Evolutionary conservation across 30 jellyfish, hydroid and myxozoan species (phyloP), one percentile per base, ranked within the genome.

Genomic region (Nemopilema nomurai): DNA sequence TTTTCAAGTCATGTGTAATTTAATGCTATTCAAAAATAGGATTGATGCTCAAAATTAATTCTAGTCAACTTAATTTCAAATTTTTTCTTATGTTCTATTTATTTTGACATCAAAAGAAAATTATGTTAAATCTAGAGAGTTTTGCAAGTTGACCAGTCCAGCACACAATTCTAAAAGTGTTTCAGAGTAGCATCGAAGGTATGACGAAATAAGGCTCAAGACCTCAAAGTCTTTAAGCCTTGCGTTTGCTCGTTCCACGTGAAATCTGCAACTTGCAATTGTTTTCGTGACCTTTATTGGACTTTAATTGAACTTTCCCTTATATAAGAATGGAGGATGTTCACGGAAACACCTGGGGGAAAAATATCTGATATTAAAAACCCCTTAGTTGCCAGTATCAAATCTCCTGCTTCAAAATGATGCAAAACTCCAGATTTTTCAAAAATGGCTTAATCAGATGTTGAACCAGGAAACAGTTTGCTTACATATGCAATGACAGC

Each of bases 311-410:
- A 18, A 81, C 53, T 62, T 67, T 28, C 83, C 76, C 18, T 68
- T 27, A 18, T 51, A 25, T 24, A 67, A 71, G 66, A 81, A 81
- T 52, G 84, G 25, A 83, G 90, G 62, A 81, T 30, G 84, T 81
- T 66, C 13, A 81, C 74, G 0, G 83, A 30, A 20, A 81, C 90
- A 26, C 90, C 84, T 21, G 62, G 51, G 1, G 75, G 84, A 21
- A 69, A 62, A 51, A 81, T 67, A 69, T 81, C 74, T 22, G 69
- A 69, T 3, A 81, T 81, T 69, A 81, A 69, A 50, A 67, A 81
- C 25, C 84, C 90, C 83, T 67, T 81, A 71, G 66, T 84, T 29
- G 90, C 84, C 25, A 81, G 71, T 31, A 81, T 81, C 22, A 81
- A 52, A 69, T 81, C 90, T 51, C 83, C 73, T 23, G 90, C 66